Base-by-base conservation (phyloP, 2,113 vertebrate genomes). In the Phaethornis superciliosus region DNA sequence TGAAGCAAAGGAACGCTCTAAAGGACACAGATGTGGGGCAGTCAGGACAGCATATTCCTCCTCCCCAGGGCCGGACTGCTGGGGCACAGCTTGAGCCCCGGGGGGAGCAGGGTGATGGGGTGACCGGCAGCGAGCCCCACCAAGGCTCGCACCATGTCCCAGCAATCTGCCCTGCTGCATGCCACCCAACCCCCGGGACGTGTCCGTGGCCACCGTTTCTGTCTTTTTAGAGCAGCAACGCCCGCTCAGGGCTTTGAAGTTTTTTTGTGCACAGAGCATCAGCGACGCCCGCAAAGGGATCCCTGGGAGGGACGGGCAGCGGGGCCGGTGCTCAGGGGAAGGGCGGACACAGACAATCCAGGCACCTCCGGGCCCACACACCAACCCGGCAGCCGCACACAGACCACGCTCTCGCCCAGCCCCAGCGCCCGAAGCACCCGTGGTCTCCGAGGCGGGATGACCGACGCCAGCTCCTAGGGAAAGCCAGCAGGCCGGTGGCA, bases 221-320 rank as follows among this genome's bases (percentile, higher is more conserved):
- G 10, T 2, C 19, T 44, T 21, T 22, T 15, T 2, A 9, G 4
- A 35, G 69, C 64, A 33, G 56, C 60, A 70, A 33, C 15, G 10
- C 21, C 2, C 0, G 12, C 47, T 17, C n/a, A 6, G 56, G 27
- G 23, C 0, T 26, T 2, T 16, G 46, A 5, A 3, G 1, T 4
- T 19, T 15, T 64, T 27, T 37, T 0, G 14, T 0, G 3, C 27
- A 9, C 15, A 5, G 5, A 6, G 10, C 23, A 28, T 5, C 13
- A 1, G 11, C 3, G 12, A 13, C n/a, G 7, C 35, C 55, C 8
- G 19, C 28, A 13, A 64, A 27, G 12, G 8, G 15, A 37, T 60
- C 40, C 49, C 30, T 12, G 1, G 0, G 7, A 30, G 22, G 12
- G 15, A 9, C 7, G 3, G 14, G 49, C 47, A 5, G 35, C 33